These are phyloP conservation scores for Chelonus insularis DNA, from an alignment of 1,140 invertebrate genomes.

Conservation along the genomic window DNA sequence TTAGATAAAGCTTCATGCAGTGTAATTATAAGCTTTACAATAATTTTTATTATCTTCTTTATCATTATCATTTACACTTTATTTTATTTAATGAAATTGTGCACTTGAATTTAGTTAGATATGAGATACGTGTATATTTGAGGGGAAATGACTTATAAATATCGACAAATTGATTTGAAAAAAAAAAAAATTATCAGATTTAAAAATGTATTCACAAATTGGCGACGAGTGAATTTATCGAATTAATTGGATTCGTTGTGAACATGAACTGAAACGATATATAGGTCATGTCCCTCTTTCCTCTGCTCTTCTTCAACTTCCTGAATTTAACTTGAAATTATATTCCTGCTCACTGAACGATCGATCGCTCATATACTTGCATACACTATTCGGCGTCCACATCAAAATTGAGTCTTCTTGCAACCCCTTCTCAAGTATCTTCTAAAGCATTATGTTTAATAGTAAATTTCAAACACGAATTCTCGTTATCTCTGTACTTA, in stretches of 20 bases:
- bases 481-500: constrained; percentile 19
- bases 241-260: constrained; percentile 12
- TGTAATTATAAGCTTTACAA: no score
- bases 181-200: neutral
- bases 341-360: constrained; percentile 3
- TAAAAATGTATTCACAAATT: neutral
- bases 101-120: no score
- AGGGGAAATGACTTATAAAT: neutral
- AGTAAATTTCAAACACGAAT: constrained; percentile 29
- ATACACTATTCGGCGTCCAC: neutral
- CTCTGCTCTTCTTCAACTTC: neutral
- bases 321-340: constrained; percentile 11
- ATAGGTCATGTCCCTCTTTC: constrained; percentile 14
- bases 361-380: neutral
- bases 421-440: constrained; percentile 12
- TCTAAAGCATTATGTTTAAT: constrained; percentile 22
- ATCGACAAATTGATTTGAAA: neutral
- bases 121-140: no score
- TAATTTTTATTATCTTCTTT: no score
- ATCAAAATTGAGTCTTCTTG: neutral
- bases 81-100: no score
- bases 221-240: neutral
- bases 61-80: no score
- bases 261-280: constrained; percentile 1
- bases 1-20: no score